These are phyloP conservation scores for Darevskia nairensis DNA, from an alignment of 2,797 vertebrate genomes.

Conservation along the genomic window DNA sequence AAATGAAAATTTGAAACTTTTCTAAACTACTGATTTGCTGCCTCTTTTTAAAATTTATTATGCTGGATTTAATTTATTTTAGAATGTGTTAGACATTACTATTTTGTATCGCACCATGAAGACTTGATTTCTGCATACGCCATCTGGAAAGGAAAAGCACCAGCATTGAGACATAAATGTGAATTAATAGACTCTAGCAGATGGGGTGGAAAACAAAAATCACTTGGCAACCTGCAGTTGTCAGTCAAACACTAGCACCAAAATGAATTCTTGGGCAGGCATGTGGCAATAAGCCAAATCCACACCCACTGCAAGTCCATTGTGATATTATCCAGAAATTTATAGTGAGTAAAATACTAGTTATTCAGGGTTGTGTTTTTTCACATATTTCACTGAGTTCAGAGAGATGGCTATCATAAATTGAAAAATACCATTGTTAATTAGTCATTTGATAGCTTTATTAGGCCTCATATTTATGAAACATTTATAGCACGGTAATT, in stretches of 20 bases:
- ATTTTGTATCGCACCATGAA: conserved; percentile 10
- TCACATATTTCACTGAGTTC: not conserved
- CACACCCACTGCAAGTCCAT: not conserved
- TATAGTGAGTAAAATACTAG: not conserved
- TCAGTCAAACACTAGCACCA: conserved; percentile 20
- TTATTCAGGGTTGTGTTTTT: not conserved
- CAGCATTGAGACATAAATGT: not conserved
- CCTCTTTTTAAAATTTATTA: conserved; percentile 23
- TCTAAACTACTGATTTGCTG: not conserved
- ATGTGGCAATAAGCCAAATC: not conserved
- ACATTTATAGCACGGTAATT: not conserved
- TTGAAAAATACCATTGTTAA: not conserved
- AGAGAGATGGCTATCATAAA: not conserved
- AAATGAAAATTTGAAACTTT: conserved; percentile 22
- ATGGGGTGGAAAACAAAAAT: conserved; percentile 23
- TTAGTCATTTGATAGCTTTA: not conserved
- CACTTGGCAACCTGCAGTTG: conserved; percentile 13
- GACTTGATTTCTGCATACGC: conserved; percentile 22
- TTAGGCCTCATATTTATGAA: not conserved
- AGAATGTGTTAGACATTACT: conserved; percentile 20
- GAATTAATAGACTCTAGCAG: conserved; percentile 29
- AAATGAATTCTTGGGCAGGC: conserved; percentile 16
- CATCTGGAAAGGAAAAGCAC: conserved; percentile 40
- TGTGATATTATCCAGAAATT: not conserved
- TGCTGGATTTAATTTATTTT: conserved; percentile 23